Base-by-base conservation (phyloP, 2,888 invertebrate genomes). In the Caenorhabditis sp. region DNA sequence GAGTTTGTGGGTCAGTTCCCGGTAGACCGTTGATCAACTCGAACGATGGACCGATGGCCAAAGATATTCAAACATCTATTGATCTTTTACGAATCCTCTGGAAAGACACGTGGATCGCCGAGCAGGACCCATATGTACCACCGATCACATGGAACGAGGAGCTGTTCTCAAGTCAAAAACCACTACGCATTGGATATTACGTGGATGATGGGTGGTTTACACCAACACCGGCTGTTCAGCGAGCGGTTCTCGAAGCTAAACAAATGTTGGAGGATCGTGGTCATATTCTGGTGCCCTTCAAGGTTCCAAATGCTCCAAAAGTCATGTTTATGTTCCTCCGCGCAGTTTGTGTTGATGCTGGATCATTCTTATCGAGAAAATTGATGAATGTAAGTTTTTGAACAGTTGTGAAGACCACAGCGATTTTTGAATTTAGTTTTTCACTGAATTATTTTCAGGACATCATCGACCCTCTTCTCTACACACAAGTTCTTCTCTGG, bases 151-250 rank as follows among this genome's bases (percentile, higher is more conserved):
- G 80, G 79, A 78, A 78, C 54, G 78, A 84, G 26, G 70, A 78
- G n/a, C 31, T 66, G 43, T 81, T 68, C 58, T 38, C 67, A 21
- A 68, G 68, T 25, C 65, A 63, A 4, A 75, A 70, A 59, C 70
- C 70, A 26, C 56, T 72, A 26, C 64, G 63, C 10, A 81, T 82
- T 26, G 82, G 84, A 60, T 83, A 79, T 62, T 85, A 84, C 64
- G 61, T 63, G 10, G 82, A 85, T 62, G 85, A 85, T 53, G 83
- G 83, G 23, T 84, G 84, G 84, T 84, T 85, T 77, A 76, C 69
- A 14, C 80, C 84, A 49, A 78, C 80, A 31, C 84, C 85, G 25
- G 78, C 75, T 10, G 70, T 75, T 36, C 70, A 77, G 58, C 61
- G 85, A 60, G 82, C 83, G 5, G 85, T 85, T 38, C 63, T 77